phyloP scores from a whole-genome alignment of 2,797 vertebrate genomes.

The Vultur gryphus region DNA sequence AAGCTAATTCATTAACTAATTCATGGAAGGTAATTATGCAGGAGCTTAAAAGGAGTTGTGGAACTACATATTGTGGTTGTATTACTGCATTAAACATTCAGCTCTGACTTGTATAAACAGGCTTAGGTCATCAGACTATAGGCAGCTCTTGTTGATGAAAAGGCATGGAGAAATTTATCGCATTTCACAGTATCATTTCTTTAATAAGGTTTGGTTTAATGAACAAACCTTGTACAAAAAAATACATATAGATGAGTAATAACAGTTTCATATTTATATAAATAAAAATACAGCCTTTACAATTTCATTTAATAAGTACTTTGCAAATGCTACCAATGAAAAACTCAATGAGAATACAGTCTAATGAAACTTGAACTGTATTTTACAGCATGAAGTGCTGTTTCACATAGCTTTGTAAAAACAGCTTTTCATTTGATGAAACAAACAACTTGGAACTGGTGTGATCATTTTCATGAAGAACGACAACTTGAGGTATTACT shows the following conservation, averaged over 20 bases:
- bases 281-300: background rate
- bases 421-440: background rate
- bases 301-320: background rate
- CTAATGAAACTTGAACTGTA: background rate
- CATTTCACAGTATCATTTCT: background rate
- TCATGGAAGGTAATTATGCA: background rate
- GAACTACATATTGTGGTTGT: background rate
- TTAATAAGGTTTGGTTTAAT: background rate
- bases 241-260: background rate
- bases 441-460: background rate
- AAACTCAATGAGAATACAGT: background rate
- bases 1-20: constrained; percentile 37
- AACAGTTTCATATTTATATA: background rate
- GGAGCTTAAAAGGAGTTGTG: background rate
- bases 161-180: background rate
- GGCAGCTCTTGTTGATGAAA: background rate
- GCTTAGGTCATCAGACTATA: background rate
- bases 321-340: background rate
- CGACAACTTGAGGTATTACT: background rate
- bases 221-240: background rate
- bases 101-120: background rate
- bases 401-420: background rate
- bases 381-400: background rate
- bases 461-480: background rate
- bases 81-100: background rate